Evolutionary conservation across 23 tunicate genomes (phyloP).

Genomic region (Ciona savignyi): DNA sequence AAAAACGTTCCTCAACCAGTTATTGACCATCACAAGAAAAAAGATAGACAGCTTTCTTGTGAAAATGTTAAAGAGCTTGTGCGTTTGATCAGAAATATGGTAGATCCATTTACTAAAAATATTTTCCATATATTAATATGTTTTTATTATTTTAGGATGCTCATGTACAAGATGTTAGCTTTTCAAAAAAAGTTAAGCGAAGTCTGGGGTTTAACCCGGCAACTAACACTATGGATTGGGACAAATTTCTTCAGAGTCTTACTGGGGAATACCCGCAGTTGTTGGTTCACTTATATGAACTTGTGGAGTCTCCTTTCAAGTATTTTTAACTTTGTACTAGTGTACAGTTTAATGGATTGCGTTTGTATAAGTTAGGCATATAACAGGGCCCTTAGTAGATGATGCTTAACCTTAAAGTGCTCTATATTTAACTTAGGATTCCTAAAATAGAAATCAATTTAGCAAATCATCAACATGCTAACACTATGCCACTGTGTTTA

Average conservation of each 20-base stretch:
- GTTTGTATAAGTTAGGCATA: too few species aligned
- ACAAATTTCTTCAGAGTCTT: slow-evolving; percentile 6
- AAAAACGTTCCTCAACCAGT: neutral
- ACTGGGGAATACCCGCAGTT: slow-evolving; percentile 23
- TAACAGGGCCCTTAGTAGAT: too few species aligned
- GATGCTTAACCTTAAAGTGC: too few species aligned
- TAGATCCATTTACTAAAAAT: slow-evolving; percentile 4
- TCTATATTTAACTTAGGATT: too few species aligned
- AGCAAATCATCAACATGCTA: too few species aligned
- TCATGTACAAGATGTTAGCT: slow-evolving; percentile 8
- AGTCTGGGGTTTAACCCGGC: neutral
- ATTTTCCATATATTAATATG: neutral
- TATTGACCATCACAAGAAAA: neutral
- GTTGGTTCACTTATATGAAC: slow-evolving; percentile 30
- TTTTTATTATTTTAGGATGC: neutral
- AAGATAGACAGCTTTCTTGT: neutral
- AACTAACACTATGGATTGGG: neutral
- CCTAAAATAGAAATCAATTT: too few species aligned
- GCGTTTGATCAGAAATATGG: slow-evolving; percentile 17
- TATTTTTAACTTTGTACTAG: too few species aligned
- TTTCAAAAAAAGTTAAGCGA: neutral
- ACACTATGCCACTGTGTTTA: too few species aligned
- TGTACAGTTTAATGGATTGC: too few species aligned
- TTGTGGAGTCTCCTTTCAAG: too few species aligned
- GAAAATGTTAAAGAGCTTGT: slow-evolving; percentile 11